These are phyloP conservation scores for Latrodectus geometricus DNA, from an alignment of 1,140 invertebrate genomes.

Conservation along the genomic window DNA sequence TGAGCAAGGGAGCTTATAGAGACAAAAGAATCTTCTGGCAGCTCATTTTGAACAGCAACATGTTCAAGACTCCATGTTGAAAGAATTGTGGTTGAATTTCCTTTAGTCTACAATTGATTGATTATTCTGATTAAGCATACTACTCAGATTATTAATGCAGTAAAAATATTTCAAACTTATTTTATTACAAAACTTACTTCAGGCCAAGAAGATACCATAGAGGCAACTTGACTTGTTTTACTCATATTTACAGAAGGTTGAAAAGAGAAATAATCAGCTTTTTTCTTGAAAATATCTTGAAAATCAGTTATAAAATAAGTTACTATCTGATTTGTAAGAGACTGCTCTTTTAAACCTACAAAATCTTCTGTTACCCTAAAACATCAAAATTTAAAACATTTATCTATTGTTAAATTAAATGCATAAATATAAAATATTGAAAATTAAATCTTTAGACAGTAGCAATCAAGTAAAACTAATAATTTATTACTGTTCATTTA, in stretches of 20 bases:
- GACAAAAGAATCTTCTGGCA: slow-evolving; percentile 21
- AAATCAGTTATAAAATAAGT: slow-evolving; percentile 70
- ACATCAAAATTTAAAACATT: background rate
- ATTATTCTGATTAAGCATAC: background rate
- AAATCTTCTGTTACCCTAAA: slow-evolving; percentile 64
- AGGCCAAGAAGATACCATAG: slow-evolving; percentile 56
- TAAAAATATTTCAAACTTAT: background rate
- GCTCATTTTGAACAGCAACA: slow-evolving; percentile 13
- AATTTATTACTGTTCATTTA: too few relatives aligned
- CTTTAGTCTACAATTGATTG: slow-evolving; percentile 29
- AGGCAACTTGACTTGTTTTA: slow-evolving; percentile 32
- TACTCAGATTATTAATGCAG: background rate
- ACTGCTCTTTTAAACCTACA: slow-evolving; percentile 69
- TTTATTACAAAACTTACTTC: slow-evolving; percentile 22
- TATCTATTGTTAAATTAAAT: background rate
- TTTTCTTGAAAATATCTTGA: slow-evolving; percentile 67
- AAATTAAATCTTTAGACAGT: too few relatives aligned
- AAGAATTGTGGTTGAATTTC: slow-evolving; percentile 18
- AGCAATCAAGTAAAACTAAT: too few relatives aligned
- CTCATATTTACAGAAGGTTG: slow-evolving; percentile 7
- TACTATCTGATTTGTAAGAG: slow-evolving; percentile 70
- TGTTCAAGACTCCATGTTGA: slow-evolving; percentile 49
- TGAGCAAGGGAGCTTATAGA: slow-evolving; percentile 22
- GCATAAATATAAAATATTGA: too few relatives aligned
- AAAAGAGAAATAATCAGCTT: slow-evolving; percentile 14